phyloP scores from a whole-genome alignment of 2,888 invertebrate genomes.

The Cosmorhoe ocellata region DNA sequence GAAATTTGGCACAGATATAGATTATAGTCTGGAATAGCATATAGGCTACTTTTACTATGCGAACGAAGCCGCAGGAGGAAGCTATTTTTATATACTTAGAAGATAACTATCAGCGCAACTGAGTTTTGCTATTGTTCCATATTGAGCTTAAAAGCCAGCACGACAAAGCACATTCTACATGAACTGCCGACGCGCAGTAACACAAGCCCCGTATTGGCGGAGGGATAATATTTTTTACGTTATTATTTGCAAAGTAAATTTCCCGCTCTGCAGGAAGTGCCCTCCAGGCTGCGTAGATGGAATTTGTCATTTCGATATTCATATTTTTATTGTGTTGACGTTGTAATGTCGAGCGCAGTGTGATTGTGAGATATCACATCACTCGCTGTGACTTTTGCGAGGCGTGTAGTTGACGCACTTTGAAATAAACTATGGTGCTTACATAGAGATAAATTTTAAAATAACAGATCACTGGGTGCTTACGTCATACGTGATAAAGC shows the following conservation, averaged over 20 bases:
- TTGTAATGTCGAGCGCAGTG: slow-evolving; percentile 5
- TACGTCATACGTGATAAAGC: no score
- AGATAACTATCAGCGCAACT: no score
- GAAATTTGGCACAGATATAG: no score
- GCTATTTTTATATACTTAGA: no score
- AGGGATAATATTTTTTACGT: slow-evolving; percentile 41
- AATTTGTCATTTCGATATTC: slow-evolving; percentile 37
- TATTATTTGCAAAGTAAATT: slow-evolving; percentile 41
- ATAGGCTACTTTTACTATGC: no score
- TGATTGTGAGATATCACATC: slow-evolving; percentile 3
- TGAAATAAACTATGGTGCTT: background rate
- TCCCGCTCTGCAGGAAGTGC: slow-evolving; percentile 35
- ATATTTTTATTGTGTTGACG: slow-evolving; percentile 32
- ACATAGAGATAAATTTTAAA: no score
- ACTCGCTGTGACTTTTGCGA: slow-evolving; percentile 3
- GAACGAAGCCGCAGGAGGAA: no score
- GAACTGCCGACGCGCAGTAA: background rate
- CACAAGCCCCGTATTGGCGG: slow-evolving; percentile 14
- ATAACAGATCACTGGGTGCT: no score
- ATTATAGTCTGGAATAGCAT: no score
- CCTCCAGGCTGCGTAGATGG: slow-evolving; percentile 31
- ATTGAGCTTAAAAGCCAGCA: background rate
- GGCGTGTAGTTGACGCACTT: background rate
- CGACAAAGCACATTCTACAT: slow-evolving; percentile 1
- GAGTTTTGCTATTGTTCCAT: background rate